phyloP scores from a whole-genome alignment of 2,113 vertebrate genomes.

The Copsychus sechellarum region DNA sequence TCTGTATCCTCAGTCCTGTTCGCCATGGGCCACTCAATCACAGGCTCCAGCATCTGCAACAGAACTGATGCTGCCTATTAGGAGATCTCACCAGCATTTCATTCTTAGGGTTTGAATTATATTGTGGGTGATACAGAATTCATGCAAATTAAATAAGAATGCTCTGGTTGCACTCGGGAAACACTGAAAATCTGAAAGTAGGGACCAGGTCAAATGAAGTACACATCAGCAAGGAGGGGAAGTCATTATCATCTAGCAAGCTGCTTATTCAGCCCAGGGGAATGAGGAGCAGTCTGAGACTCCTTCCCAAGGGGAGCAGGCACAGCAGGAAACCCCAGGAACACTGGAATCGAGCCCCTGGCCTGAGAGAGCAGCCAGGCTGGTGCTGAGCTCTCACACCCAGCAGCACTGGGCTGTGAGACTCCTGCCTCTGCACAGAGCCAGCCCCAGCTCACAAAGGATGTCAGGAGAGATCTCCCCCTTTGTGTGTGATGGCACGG shows the following conservation, averaged over 20 bases:
- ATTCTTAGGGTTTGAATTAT: background rate
- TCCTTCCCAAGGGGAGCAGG: fast-evolving
- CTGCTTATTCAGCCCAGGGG: background rate
- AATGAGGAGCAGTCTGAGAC: background rate
- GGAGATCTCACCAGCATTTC: background rate
- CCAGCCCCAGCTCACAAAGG: background rate
- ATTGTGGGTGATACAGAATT: background rate
- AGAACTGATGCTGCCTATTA: conserved; percentile 33
- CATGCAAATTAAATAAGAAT: conserved; percentile 37
- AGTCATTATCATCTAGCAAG: background rate
- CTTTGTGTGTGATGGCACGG: fast-evolving
- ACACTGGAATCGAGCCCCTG: background rate
- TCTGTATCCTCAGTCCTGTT: background rate
- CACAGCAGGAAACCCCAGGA: fast-evolving
- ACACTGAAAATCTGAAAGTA: conserved; percentile 4
- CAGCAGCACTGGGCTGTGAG: background rate
- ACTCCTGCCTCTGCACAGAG: background rate
- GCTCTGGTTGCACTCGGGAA: conserved; percentile 8
- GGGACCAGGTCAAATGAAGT: conserved; percentile 18
- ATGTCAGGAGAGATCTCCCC: background rate
- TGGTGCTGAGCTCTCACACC: background rate
- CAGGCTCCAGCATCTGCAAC: conserved; percentile 15
- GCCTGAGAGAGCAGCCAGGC: background rate
- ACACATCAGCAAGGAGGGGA: background rate
- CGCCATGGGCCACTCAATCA: background rate